Conservation (phyloP, 2,888 invertebrate genomes). For the Noctua janthina region DNA sequence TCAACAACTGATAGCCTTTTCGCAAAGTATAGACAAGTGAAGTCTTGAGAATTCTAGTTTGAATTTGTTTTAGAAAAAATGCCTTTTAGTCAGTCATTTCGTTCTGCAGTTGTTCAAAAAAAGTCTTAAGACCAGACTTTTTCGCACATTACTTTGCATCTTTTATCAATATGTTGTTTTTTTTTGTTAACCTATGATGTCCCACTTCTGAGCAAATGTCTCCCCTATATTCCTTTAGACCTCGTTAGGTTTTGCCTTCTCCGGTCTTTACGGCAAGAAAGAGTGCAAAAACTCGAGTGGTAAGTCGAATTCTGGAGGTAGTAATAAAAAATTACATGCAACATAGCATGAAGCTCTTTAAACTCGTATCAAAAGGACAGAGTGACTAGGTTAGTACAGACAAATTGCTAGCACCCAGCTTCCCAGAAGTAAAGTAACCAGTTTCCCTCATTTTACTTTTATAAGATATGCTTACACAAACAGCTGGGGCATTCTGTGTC, state of each 20-base stretch:
- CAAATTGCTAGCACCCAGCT: conserved; percentile 5
- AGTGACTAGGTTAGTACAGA: not conserved
- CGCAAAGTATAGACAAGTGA: not conserved
- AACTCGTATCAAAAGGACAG: not conserved
- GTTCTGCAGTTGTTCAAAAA: not conserved
- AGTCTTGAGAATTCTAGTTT: conserved; percentile 16
- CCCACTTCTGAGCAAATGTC: not conserved
- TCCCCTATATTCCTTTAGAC: not conserved
- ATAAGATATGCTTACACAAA: conserved; percentile 23
- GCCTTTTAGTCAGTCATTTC: not conserved
- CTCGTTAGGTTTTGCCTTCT: not conserved
- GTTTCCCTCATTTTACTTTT: conserved; percentile 47
- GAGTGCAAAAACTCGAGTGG: not conserved
- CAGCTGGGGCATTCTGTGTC: conserved; percentile 33
- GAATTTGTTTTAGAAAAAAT: not conserved
- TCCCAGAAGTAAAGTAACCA: conserved; percentile 37
- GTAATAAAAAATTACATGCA: not conserved
- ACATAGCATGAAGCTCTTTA: not conserved
- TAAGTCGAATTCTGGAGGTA: not conserved
- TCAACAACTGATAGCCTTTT: conserved; percentile 23
- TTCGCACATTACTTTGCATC: not conserved
- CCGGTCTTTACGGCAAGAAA: not conserved
- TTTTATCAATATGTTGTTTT: not conserved
- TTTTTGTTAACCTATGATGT: not conserved
- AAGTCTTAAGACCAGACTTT: not conserved